Percentiles rank a stretch among this genome's conserved stretches.
These are phyloP conservation scores for Poecile atricapillus DNA, from an alignment of 2,113 vertebrate genomes.

Conservation along the genomic window DNA sequence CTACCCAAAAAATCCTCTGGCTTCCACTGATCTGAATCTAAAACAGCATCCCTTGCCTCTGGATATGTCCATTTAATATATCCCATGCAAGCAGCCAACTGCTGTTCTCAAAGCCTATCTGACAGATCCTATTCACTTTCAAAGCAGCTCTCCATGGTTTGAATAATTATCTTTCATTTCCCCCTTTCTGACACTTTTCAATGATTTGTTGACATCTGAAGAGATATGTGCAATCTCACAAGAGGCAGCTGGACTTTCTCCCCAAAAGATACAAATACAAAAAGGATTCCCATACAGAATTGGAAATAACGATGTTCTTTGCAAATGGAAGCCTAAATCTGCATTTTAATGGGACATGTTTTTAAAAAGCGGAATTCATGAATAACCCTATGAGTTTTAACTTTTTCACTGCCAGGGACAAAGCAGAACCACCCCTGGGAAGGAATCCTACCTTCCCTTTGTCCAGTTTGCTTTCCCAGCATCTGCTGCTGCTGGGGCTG, in stretches of 20 bases:
- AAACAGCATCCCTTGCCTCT: slow-evolving; percentile 54
- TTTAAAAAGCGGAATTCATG: slow-evolving; percentile 57
- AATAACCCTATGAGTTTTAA: slow-evolving; percentile 64
- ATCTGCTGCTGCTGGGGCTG: not conserved
- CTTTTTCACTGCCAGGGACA: slow-evolving; percentile 54
- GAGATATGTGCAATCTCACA: slow-evolving; percentile 74
- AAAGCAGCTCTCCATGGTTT: slow-evolving; percentile 74
- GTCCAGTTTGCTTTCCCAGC: not conserved
- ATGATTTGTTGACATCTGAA: slow-evolving; percentile 79
- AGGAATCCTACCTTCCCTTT: slow-evolving; percentile 33
- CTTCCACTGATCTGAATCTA: slow-evolving; percentile 50
- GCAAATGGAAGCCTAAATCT: slow-evolving; percentile 71
- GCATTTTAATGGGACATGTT: slow-evolving; percentile 74
- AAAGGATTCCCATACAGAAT: slow-evolving; percentile 78
- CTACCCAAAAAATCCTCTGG: slow-evolving; percentile 8
- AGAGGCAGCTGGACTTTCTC: slow-evolving; percentile 76
- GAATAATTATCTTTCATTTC: slow-evolving; percentile 79
- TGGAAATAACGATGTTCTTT: slow-evolving; percentile 77
- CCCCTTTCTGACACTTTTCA: slow-evolving; percentile 76
- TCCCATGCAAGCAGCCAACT: slow-evolving; percentile 71
- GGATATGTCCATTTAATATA: slow-evolving; percentile 76
- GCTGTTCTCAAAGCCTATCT: slow-evolving; percentile 77
- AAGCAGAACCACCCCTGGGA: not conserved
- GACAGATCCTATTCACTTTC: slow-evolving; percentile 81
- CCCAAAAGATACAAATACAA: slow-evolving; percentile 72